Percentiles rank a stretch among this genome's conserved stretches.
These are phyloP conservation scores for Malaclemys terrapin DNA, from an alignment of 2,113 vertebrate species.

Conservation along the genomic window DNA sequence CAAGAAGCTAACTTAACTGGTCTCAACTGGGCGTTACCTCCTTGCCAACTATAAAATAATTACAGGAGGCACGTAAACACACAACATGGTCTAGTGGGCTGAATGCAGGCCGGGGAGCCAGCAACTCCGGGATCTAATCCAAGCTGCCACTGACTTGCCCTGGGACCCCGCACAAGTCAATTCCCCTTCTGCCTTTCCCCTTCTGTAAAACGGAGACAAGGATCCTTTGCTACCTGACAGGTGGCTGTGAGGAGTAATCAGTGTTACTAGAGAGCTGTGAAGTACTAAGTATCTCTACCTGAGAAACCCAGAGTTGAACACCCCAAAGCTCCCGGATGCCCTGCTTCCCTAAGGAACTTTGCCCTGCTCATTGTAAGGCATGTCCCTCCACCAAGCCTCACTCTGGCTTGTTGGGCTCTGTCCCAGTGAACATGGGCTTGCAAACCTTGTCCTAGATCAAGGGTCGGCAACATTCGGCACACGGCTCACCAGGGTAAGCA, in stretches of 20 bases:
- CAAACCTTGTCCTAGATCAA: not conserved
- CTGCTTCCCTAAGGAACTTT: not conserved
- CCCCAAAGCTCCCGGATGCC: not conserved
- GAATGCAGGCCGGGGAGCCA: not conserved
- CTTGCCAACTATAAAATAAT: not conserved
- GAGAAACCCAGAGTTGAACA: not conserved
- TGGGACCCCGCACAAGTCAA: conserved; percentile 8
- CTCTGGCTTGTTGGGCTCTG: conserved; percentile 17
- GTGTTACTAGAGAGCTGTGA: conserved; percentile 13
- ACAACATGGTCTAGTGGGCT: not conserved
- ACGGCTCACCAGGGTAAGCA: too few relatives aligned
- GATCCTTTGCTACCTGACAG: not conserved
- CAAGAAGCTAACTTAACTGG: not conserved
- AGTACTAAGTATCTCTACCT: not conserved
- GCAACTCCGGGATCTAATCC: not conserved
- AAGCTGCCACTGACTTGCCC: not conserved
- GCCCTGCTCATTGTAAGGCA: not conserved
- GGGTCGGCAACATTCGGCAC: too few relatives aligned
- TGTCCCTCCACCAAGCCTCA: not conserved
- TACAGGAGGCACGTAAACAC: not conserved
- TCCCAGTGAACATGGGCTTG: not conserved
- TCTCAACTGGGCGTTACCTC: not conserved
- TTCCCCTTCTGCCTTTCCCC: conserved; percentile 37
- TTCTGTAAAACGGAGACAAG: conserved; percentile 30
- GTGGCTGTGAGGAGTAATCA: not conserved